Base-by-base conservation (phyloP, 2,113 vertebrate species). In the Xenopus borealis region DNA sequence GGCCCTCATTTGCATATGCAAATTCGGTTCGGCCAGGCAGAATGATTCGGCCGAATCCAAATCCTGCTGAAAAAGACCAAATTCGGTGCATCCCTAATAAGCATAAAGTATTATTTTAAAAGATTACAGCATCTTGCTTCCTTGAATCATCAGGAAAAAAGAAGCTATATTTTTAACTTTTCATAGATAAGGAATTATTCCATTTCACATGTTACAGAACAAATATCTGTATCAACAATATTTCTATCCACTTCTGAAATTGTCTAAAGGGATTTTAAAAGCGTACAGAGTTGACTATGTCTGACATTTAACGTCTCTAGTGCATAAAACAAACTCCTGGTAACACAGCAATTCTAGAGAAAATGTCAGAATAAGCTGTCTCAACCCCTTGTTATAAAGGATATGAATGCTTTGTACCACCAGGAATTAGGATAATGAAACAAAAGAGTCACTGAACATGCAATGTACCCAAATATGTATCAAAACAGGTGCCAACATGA, bases 241-340 rank as follows among this genome's bases (percentile, higher is more conserved):
- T 52, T 75, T 69, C 66, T 23, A 19, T 23, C 27, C 55, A 61
- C n/a, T 68, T 33, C 57, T 40, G 44, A 53, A 69, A 75, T 63
- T 66, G 72, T 69, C 44, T 69, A 53, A 75, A 63, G 57, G 66
- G 45, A 69, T 69, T 46, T 75, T 69, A 62, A 68, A 69, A n/a
- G 13, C 12, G 66, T n/a, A 55, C 57, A 75, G 58, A 75, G 66
- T 66, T 69, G 62, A 53, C 66, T 62, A 27, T 45, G 66, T 62
- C 47, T 75, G 73, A 69, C 73, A 75, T 75, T 75, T 75, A 69
- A 75, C 62, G 66, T 75, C 73, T 75, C 73, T 62, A 63, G 73
- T 75, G 73, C 73, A 75, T 75, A 62, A 75, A 75, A 63, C 58
- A 27, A 75, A 59, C 27, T 69, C 58, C 27, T 69, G 66, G 73